Evolutionary conservation across 2,888 invertebrate species (phyloP), one percentile per base, ranked within the genome.

Genomic region (Thyatira batis): DNA sequence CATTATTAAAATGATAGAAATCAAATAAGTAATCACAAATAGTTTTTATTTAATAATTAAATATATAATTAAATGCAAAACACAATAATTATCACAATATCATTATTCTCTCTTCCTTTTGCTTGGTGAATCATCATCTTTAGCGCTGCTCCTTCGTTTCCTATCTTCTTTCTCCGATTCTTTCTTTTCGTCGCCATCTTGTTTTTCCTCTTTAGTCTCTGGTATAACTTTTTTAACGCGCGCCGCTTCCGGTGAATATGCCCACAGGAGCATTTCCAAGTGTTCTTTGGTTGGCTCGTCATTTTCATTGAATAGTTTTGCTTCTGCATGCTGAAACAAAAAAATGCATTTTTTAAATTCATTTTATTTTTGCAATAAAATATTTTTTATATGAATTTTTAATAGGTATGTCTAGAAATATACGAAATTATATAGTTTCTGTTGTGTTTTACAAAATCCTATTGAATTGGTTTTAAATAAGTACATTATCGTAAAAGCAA

Each of bases 271-370:
- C 72, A 96, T 84, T 65, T 94, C 89, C 56, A 95, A 70, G 68
- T 96, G 96, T 53, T 94, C 94, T 43, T 92, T 87, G 0, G 95
- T 94, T 0, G 96, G 96, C 46, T 95, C 92, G 28, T 95, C 95
- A 56, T 94, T 92, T 0, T 93, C 93, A 25, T 93, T 92, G 80
- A 95, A 95, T 0, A 95, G 83, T 68, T 95, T 93, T 0, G 90
- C 90, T 45, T 93, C 92, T 11, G 93, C 93, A n/a, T 93, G 90
- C 82, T 95, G 93, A 13, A 93, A 76, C 76, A 20, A 62, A 66
- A 50, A 67, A 51, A 20, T 49, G 8, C 45, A 20, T 17, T 20
- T 17, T 5, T 45, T 8, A 6, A 44, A 23, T 4, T 23, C 3
- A 23, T 4, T 4, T 4, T 23, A 23, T 6, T 23, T 6, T 3